These are phyloP conservation scores for Lymantria monacha DNA, from an alignment of 2,888 invertebrate species.

Conservation along the genomic window DNA sequence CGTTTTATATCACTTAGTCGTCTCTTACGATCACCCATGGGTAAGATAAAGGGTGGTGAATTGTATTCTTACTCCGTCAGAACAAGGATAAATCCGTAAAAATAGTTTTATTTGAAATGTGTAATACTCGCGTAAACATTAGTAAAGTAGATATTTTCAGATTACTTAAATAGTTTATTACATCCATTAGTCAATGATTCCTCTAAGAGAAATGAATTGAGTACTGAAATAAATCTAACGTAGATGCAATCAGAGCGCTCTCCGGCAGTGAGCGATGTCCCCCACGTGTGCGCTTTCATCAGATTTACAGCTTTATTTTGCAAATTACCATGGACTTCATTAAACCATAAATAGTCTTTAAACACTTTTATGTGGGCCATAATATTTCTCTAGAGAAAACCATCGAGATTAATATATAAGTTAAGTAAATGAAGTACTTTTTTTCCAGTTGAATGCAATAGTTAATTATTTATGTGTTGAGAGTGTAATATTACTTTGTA, in stretches of 20 bases:
- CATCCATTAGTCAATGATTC: too few species aligned
- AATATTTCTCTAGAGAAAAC: conserved; percentile 18
- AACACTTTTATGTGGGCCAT: conserved; percentile 25
- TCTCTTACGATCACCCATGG: too few species aligned
- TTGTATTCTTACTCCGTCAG: too few species aligned
- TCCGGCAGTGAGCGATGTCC: conserved; percentile 43
- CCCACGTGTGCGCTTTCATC: conserved; percentile 50
- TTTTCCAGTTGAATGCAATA: not conserved
- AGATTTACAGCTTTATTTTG: conserved; percentile 54
- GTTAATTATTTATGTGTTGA: too few species aligned
- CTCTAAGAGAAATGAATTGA: conserved; percentile 34
- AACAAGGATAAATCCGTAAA: too few species aligned
- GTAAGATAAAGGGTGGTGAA: too few species aligned
- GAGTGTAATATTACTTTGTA: too few species aligned
- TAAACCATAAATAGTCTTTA: conserved; percentile 36
- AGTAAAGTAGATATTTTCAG: too few species aligned
- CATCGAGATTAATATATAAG: conserved; percentile 19
- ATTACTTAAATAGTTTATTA: too few species aligned
- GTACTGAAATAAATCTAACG: conserved; percentile 49
- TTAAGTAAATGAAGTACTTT: not conserved
- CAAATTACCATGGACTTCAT: conserved; percentile 45
- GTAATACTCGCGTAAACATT: too few species aligned
- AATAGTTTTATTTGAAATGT: too few species aligned
- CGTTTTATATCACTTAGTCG: too few species aligned
- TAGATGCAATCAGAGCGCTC: conserved; percentile 54